Evolutionary conservation across 2,797 vertebrate species (phyloP).

Genomic region (Sternotherus odoratus): DNA sequence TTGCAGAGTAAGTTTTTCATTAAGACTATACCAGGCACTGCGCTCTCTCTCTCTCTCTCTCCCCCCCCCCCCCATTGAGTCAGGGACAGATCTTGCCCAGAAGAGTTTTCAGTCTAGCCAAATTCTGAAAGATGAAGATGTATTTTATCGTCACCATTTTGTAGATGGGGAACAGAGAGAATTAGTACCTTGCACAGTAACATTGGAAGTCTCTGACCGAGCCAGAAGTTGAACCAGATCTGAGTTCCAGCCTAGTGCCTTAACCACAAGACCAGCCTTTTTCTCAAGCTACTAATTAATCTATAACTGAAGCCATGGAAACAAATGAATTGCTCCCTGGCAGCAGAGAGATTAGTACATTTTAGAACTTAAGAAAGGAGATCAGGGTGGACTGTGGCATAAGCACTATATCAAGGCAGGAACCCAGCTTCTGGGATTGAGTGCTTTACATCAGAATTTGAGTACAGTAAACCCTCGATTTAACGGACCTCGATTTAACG

Average conservation of each 20-base stretch:
- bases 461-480: too few species aligned
- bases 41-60: too few species aligned
- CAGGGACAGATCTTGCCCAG: neutral
- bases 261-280: neutral
- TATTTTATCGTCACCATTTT: neutral
- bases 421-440: too few species aligned
- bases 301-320: neutral
- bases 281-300: neutral
- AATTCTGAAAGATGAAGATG: too few species aligned
- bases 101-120: neutral
- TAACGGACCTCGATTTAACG: too few species aligned
- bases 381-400: neutral
- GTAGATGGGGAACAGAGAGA: neutral
- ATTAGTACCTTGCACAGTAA: neutral
- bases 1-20: neutral
- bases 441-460: too few species aligned
- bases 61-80: too few species aligned
- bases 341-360: neutral
- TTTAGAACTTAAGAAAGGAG: neutral
- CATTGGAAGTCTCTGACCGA: neutral
- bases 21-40: too few species aligned
- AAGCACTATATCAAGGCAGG: too few species aligned
- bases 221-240: neutral
- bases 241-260: neutral
- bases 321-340: neutral